Evolutionary conservation across 2,113 vertebrate species (phyloP).

Genomic region (Hippocampus comes): DNA sequence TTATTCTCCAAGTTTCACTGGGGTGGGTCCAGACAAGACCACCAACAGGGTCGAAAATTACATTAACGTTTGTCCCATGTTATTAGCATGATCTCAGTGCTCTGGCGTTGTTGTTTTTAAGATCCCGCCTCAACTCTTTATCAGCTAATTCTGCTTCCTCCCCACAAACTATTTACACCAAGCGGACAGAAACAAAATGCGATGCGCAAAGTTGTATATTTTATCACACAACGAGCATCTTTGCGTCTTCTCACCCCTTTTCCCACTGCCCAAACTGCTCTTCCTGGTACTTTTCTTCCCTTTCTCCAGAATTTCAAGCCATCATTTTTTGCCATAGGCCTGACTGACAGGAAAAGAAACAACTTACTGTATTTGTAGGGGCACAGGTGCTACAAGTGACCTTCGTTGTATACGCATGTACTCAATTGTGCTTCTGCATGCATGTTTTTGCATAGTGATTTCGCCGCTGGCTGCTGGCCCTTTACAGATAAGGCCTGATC

Average conservation of each 20-base stretch:
- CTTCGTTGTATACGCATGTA: slow-evolving; percentile 51
- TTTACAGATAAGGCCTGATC: slow-evolving; percentile 72
- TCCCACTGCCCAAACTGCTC: not conserved
- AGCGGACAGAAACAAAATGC: slow-evolving; percentile 16
- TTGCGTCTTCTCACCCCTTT: not conserved
- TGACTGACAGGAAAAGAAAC: slow-evolving; percentile 35
- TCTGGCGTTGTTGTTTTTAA: slow-evolving; percentile 41
- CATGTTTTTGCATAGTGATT: slow-evolving; percentile 62
- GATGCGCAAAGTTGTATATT: slow-evolving; percentile 12
- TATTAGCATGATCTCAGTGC: slow-evolving; percentile 26
- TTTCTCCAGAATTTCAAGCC: slow-evolving; percentile 27
- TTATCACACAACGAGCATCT: not conserved
- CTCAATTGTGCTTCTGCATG: slow-evolving; percentile 52
- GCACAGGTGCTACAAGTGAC: slow-evolving; percentile 61
- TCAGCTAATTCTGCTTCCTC: not conserved
- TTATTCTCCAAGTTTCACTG: slow-evolving; percentile 27
- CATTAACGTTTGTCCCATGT: slow-evolving; percentile 25
- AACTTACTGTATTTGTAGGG: slow-evolving; percentile 38
- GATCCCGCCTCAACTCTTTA: not conserved
- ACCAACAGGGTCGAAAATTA: slow-evolving; percentile 42
- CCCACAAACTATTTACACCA: slow-evolving; percentile 1
- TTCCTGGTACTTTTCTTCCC: slow-evolving; percentile 9
- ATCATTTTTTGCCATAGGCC: slow-evolving; percentile 43
- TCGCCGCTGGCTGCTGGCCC: slow-evolving; percentile 65
- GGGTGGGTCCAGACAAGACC: slow-evolving; percentile 37